Evolutionary conservation across 2,113 vertebrate genomes (phyloP), one percentile per base, ranked within the genome.

Genomic region (Anhinga anhinga): DNA sequence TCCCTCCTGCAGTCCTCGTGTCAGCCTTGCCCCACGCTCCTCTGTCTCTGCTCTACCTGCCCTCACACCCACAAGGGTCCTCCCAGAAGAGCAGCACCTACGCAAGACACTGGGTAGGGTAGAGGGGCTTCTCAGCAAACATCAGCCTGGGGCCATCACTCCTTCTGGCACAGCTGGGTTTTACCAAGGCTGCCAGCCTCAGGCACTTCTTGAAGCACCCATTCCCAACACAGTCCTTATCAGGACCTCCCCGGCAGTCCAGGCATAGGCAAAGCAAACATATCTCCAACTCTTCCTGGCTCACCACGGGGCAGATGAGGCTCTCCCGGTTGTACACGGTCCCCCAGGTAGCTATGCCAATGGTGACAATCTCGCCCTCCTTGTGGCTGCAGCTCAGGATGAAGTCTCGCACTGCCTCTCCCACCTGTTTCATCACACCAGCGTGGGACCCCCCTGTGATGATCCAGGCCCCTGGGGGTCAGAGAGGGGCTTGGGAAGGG

Each of bases 381-480:
- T 96, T 97, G 89, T 97, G 96, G 97, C 96, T 97, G 93, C 98
- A 98, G 93, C 99, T 99, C 90, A 99, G 97, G 49, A 98, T 90
- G 81, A 98, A 98, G 96, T 99, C 99, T 36, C 98, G 95, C 91
- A 99, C 99, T 0, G 99, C 99, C 97, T 99, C 98, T 4, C 99
- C 99, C 59, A 99, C 99, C 58, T 99, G 99, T 81, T 99, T 99
- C 99, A 99, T 99, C 92, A 99, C 99, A 5, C 99, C 99, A 1
- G 99, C 6, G 30, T 99, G 98, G 72, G 99, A 99, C 1, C 99
- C 99, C 2, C 99, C 99, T 0, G 99, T 99, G 96, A 99, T 98
- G 91, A 99, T 99, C 99, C 99, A 99, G 8, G 99, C 99, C 34
- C 99, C 99, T 99, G 97, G 22, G 32, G 44, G 78, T 81, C 80